Base-by-base conservation (phyloP, 1,140 invertebrate genomes). In the Dysdera silvatica region DNA sequence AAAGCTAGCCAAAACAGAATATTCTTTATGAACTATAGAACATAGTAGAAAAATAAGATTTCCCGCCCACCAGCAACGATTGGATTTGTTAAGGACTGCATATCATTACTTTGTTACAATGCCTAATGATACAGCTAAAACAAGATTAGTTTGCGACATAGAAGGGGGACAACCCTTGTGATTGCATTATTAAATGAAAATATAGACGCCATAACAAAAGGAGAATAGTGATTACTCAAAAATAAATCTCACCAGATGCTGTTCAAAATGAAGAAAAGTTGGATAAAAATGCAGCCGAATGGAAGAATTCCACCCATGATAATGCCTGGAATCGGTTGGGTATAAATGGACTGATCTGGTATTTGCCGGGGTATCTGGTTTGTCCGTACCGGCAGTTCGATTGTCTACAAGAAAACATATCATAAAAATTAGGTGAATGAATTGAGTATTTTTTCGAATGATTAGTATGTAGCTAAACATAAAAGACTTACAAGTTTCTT, bases 281-380 rank as follows among this genome's bases (percentile, higher is more conserved):
- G 96, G 70, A 99, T 98, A 75, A 99, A 99, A 75, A 99, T 99
- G 76, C 96, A 98, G 40, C 95, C 96, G 77, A 99, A 99, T 6
- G 96, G 96, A 66, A 99, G 78, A 47, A 99, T 93, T 37, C 96
- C 95, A 32, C 95, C 95, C 95, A 99, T 98, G 29, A 98, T 80
- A 62, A 98, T 92, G 26, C 82, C 78, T 26, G 80, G 80, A 61
- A 95, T 76, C 1, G 94, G 87, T 77, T 93, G 91, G 0, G 95
- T 98, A 78, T 98, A 99, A 68, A 98, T 82, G 32, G 91, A 94
- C 78, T 98, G 95, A 70, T 97, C 92, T 0, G 96, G 96, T 70
- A 99, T 97, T 78, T 98, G 91, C 0, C 96, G 81, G 5, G 96
- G 96, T 70, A 99, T 99, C 80, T 98, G 95, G 79, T 98, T 98